These are phyloP conservation scores for Latheticus oryzae DNA, from an alignment of 2,888 invertebrate genomes.

Conservation along the genomic window DNA sequence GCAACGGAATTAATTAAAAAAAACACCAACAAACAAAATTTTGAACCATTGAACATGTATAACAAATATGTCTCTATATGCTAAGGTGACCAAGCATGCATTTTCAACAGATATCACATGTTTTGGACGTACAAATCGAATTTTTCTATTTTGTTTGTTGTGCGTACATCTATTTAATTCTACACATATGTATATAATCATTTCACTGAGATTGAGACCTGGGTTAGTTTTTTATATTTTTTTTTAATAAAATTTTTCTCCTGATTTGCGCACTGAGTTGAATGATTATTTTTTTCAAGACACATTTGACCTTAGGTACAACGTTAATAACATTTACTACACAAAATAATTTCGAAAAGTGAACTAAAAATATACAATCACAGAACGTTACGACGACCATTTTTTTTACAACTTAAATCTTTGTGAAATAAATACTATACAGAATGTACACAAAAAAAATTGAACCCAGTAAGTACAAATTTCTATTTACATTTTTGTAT, in stretches of 20 bases:
- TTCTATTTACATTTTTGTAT: slow-evolving; percentile 48
- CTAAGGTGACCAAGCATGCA: slow-evolving; percentile 54
- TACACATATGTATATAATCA: slow-evolving; percentile 46
- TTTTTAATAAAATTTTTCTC: slow-evolving; percentile 54
- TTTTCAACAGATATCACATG: slow-evolving; percentile 55
- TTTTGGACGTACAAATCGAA: slow-evolving; percentile 53
- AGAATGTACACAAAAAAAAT: slow-evolving; percentile 62
- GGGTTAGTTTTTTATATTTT: slow-evolving; percentile 54
- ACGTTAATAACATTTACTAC: slow-evolving; percentile 55
- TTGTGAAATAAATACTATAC: slow-evolving; percentile 64
- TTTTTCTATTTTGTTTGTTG: slow-evolving; percentile 56
- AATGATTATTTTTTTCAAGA: slow-evolving; percentile 55
- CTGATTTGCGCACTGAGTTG: slow-evolving; percentile 60
- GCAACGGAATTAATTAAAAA: slow-evolving; percentile 13
- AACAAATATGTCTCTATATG: slow-evolving; percentile 48
- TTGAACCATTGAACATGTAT: slow-evolving; percentile 50
- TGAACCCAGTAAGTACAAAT: slow-evolving; percentile 51
- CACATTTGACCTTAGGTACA: slow-evolving; percentile 63
- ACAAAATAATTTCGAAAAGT: slow-evolving; percentile 55
- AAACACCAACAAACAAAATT: slow-evolving; percentile 48
- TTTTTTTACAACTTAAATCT: slow-evolving; percentile 54
- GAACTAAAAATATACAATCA: slow-evolving; percentile 61
- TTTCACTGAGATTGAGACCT: slow-evolving; percentile 56
- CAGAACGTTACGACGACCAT: slow-evolving; percentile 61
- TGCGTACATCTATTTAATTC: slow-evolving; percentile 49